phyloP scores from a whole-genome alignment of 92 coral and sea anemone genomes.

The Plumapathes pennacea region DNA sequence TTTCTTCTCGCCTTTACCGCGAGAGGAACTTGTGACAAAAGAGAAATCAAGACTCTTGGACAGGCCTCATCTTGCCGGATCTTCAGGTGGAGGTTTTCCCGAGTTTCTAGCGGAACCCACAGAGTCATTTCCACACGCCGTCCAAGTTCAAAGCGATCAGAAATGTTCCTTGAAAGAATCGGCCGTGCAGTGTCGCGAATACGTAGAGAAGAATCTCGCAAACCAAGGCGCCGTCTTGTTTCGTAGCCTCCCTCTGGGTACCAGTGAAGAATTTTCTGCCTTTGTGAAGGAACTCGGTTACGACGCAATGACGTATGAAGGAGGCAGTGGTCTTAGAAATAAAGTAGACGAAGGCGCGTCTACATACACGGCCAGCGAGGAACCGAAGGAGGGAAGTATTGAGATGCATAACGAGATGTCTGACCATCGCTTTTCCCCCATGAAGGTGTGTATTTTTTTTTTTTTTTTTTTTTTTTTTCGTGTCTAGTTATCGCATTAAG shows the following conservation, averaged over 20 bases:
- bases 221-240: slow-evolving; percentile 69
- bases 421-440: slow-evolving; percentile 74
- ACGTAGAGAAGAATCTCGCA: slow-evolving; percentile 37
- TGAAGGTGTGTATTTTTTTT: slow-evolving; percentile 49
- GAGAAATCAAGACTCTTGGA: slow-evolving; percentile 61
- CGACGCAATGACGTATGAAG: slow-evolving; percentile 73
- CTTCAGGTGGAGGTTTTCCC: slow-evolving; percentile 68
- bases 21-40: too few relatives aligned
- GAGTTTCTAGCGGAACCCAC: slow-evolving; percentile 59
- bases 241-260: slow-evolving; percentile 71
- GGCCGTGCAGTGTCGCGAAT: slow-evolving; percentile 17
- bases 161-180: slow-evolving; percentile 14
- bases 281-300: slow-evolving; percentile 64
- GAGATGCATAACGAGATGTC: slow-evolving; percentile 92
- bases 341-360: slow-evolving; percentile 51
- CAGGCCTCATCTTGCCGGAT: slow-evolving; percentile 75
- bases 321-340: slow-evolving; percentile 75
- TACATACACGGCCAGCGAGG: slow-evolving; percentile 81
- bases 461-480: not conserved
- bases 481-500: not conserved
- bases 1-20: too few relatives aligned
- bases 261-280: slow-evolving; percentile 54
- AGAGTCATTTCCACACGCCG: slow-evolving; percentile 65
- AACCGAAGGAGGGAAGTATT: slow-evolving; percentile 72
- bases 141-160: slow-evolving; percentile 45